phyloP scores from a whole-genome alignment of 2,797 vertebrate genomes.

The Xyrichtys novacula region DNA sequence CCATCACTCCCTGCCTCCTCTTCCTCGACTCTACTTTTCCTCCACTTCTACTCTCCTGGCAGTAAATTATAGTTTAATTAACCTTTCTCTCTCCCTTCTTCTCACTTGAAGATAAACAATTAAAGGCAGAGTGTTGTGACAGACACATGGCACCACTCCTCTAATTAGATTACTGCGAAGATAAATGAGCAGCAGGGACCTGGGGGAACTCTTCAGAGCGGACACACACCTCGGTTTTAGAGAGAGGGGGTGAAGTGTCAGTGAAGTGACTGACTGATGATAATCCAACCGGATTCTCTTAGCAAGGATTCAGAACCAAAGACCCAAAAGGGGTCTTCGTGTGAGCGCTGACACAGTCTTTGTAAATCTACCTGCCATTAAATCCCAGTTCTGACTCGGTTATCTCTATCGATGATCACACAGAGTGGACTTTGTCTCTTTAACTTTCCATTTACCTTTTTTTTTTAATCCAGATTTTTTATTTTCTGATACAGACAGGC shows the following conservation, averaged over 20 bases:
- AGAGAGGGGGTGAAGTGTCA: neutral
- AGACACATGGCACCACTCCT: constrained; percentile 11
- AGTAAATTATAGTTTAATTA: constrained; percentile 42
- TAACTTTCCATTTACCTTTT: too few relatives aligned
- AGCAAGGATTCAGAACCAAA: too few relatives aligned
- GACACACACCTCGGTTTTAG: neutral
- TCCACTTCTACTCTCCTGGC: constrained; percentile 9
- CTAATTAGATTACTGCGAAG: constrained; percentile 27
- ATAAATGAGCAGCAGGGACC: constrained; percentile 16
- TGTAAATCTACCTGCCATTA: too few relatives aligned
- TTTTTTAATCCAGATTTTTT: too few relatives aligned
- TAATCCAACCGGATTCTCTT: too few relatives aligned
- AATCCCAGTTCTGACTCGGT: too few relatives aligned
- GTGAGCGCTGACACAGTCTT: too few relatives aligned
- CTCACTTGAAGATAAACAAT: constrained; percentile 29
- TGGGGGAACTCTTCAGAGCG: constrained; percentile 2
- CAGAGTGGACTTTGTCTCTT: too few relatives aligned
- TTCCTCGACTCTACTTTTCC: constrained; percentile 4
- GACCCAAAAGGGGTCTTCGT: too few relatives aligned
- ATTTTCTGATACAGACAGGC: too few relatives aligned
- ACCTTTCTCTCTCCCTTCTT: constrained; percentile 12
- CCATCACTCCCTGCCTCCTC: constrained; percentile 3
- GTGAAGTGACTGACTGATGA: too few relatives aligned
- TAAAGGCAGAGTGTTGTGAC: constrained; percentile 17
- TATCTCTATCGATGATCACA: too few relatives aligned